Evolutionary conservation across 2,888 invertebrate genomes (phyloP), one percentile per base, ranked within the genome.

Genomic region (Conistra vaccinii): DNA sequence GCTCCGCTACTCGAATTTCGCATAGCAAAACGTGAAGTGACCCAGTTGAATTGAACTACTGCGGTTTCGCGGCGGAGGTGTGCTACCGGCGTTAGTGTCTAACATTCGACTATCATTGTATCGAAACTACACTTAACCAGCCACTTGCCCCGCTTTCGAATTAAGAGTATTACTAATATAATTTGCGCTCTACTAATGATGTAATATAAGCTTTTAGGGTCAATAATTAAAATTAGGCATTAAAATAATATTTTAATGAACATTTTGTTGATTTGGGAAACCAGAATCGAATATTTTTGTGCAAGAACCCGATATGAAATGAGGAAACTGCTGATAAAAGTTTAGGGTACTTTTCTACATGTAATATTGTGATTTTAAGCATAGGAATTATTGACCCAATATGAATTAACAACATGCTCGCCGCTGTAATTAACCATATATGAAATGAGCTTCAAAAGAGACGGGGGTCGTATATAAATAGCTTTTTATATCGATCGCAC

Each of bases 161-260:
- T 42, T 65, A 57, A 39, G 23, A 63, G 10, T 83, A 80, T 60
- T 45, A 78, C 72, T 85, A 78, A 86, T 78, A n/a, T 71, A 53
- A 45, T 65, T 62, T 73, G 55, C 65, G 76, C 71, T 85, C 58
- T 66, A 83, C 77, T 87, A 83, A 85, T 83, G 53, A 17, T 85
- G 72, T 81, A 73, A 62, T 61, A 57, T 76, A 78, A 73, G 83
- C 76, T 85, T 80, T 57, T 58, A 69, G 80, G 73, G 74, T 79
- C 76, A 86, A 85, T 83, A 81, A 83, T 85, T 76, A 26, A n/a
- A n/a, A 23, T 26, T 23, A 80, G 35, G 20, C 23, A 66, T 5
- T 26, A 2, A 75, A 65, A 17, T 35, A 0, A 26, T 26, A 32
- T n/a, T 32, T n/a, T 26, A 17, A 26, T 29, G 9, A 73, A 29